Conservation (phyloP, 2,888 invertebrate species). For the Metellina segmentata region DNA sequence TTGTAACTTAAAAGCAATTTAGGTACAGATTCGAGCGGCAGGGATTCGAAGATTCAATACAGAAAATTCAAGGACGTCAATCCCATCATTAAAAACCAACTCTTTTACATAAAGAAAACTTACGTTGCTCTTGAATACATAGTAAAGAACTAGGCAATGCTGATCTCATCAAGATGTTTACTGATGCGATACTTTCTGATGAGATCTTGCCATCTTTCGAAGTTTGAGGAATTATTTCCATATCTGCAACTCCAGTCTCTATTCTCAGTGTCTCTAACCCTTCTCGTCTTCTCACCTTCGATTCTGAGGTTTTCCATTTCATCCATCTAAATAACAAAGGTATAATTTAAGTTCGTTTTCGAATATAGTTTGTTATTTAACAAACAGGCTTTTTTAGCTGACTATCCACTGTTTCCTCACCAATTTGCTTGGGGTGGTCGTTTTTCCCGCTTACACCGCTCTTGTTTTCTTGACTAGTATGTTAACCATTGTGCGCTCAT, state of each 20-base stretch:
- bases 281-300: constrained; percentile 88
- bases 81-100: too few relatives aligned
- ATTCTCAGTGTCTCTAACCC: constrained; percentile 86
- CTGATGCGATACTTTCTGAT: constrained; percentile 68
- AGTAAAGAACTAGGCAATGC: constrained; percentile 96
- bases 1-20: too few relatives aligned
- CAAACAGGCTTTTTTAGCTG: too few relatives aligned
- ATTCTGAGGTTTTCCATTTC: constrained; percentile 98
- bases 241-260: constrained; percentile 95
- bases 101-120: too few relatives aligned
- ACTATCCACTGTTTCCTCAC: too few relatives aligned
- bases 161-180: constrained; percentile 82
- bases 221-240: constrained; percentile 83
- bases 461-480: too few relatives aligned
- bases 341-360: neutral
- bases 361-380: neutral
- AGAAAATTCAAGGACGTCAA: too few relatives aligned
- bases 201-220: constrained; percentile 79
- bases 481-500: too few relatives aligned
- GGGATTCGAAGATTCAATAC: too few relatives aligned
- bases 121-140: constrained; percentile 91
- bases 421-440: too few relatives aligned
- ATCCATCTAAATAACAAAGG: constrained; percentile 86
- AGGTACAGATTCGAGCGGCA: too few relatives aligned
- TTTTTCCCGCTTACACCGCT: too few relatives aligned